Evolutionary conservation across 2,113 vertebrate genomes (phyloP), one percentile per base, ranked within the genome.

Genomic region (Pimephales promelas): DNA sequence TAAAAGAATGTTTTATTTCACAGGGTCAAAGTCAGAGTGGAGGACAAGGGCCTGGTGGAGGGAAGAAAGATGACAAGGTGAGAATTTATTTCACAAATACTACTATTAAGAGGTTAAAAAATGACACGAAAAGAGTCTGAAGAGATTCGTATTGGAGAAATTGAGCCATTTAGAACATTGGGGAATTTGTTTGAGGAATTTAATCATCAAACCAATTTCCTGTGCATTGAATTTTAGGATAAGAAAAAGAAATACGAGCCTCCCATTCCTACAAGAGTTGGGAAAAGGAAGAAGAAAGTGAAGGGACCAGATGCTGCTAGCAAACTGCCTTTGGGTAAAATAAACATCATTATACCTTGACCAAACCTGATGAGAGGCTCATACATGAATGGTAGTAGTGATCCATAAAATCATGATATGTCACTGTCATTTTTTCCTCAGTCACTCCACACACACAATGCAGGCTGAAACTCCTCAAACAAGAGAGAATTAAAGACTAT

Each of bases 201-300:
- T 4, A 14, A 14, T 14, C 47, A 14, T 16, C 14, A 16, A 49
- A 64, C 16, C 18, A 0, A 64, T 66, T 68, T 36, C 8, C 18
- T 4, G 18, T 22, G 47, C 8, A 68, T 26, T 54, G n/a, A 9
- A 31, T 85, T 54, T 14, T 83, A 99, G 98, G 98, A 99, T 89
- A 99, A 99, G 94, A 99, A 99, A 87, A 99, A 99, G 93, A 99
- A 99, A 88, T 99, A 99, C 2, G 98, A 99, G 87, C 98, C 97
- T 62, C 98, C 98, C 1, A 98, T 99, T 86, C 98, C 98, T 85
- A 98, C 97, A n/a, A 95, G 98, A 94, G 98, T 99, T 84, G 98
- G 98, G 40, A 99, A 99, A 87, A 98, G 94, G 92, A 98, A 99
- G 94, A 99, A 97, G 95, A 99, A 97, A 87, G 96, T 96, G 5